These are phyloP conservation scores for Atlantisia rogersi DNA, from an alignment of 2,113 vertebrate species.

Conservation along the genomic window DNA sequence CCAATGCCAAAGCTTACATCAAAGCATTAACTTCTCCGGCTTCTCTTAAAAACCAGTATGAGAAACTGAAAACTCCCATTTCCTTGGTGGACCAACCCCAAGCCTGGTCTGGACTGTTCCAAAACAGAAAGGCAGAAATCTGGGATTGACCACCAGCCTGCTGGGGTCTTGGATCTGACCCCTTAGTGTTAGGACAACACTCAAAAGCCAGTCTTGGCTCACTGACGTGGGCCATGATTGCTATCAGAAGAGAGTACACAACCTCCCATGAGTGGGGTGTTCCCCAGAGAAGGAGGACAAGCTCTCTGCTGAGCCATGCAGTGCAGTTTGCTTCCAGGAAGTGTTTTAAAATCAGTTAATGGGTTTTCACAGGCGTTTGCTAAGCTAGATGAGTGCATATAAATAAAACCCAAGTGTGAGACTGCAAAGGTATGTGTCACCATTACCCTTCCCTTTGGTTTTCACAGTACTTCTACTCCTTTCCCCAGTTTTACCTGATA, in stretches of 20 bases:
- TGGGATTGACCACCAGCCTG: background rate
- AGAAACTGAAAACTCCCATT: background rate
- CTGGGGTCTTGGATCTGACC: background rate
- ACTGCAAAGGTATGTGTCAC: background rate
- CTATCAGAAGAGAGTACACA: background rate
- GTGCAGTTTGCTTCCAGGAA: background rate
- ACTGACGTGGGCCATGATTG: background rate
- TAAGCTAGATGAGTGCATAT: background rate
- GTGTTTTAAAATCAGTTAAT: background rate
- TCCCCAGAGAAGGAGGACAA: too few relatives aligned
- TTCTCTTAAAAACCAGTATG: background rate
- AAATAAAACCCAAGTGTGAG: background rate
- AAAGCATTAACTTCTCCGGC: rapidly evolving
- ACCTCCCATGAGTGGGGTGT: background rate
- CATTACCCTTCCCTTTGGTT: background rate
- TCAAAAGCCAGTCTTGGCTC: background rate
- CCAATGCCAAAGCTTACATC: background rate
- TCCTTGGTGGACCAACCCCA: background rate
- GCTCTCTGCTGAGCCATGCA: background rate
- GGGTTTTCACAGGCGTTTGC: background rate
- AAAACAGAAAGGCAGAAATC: background rate
- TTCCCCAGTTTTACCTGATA: background rate
- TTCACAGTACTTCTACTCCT: background rate
- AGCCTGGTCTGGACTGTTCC: background rate
- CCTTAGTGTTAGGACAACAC: background rate